phyloP scores from a whole-genome alignment of 1,140 invertebrate genomes.

The Drosophila simulans region DNA sequence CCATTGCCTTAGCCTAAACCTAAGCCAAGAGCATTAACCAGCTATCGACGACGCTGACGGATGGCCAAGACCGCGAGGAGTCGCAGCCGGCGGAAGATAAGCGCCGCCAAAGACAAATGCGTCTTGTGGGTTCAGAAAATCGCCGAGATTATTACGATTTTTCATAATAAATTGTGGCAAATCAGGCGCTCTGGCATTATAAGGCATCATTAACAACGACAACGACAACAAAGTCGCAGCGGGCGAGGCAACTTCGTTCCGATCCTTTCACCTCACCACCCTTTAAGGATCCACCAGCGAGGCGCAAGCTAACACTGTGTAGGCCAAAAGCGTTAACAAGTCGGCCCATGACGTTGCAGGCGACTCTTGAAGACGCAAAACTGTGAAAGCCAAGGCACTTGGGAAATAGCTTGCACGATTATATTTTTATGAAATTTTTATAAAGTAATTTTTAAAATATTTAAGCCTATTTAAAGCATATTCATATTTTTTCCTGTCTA shows the following conservation, averaged over 20 bases:
- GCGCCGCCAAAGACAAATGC: constrained; percentile 80
- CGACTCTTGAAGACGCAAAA: constrained; percentile 15
- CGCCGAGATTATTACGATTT: constrained; percentile 79
- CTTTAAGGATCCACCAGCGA: constrained; percentile 14
- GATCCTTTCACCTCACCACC: background rate
- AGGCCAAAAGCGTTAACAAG: constrained; percentile 79
- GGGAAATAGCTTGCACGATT: background rate
- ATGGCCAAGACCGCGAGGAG: constrained; percentile 52
- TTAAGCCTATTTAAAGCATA: too few relatives aligned
- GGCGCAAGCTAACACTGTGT: constrained; percentile 78
- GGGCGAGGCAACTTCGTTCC: constrained; percentile 26
- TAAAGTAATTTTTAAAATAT: too few relatives aligned
- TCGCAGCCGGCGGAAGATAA: constrained; percentile 55
- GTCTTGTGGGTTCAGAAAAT: constrained; percentile 81
- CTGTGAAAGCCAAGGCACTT: constrained; percentile 3
- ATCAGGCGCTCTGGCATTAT: constrained; percentile 82
- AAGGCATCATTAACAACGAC: constrained; percentile 82
- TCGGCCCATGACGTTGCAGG: constrained; percentile 61
- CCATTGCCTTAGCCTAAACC: constrained; percentile 8
- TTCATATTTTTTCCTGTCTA: too few relatives aligned
- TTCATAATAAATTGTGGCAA: constrained; percentile 84
- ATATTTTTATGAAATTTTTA: background rate
- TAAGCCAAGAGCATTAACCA: constrained; percentile 64
- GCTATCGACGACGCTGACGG: constrained; percentile 80
- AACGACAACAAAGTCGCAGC: constrained; percentile 51